phyloP scores from a whole-genome alignment of 2,888 invertebrate genomes.

The Andrena fulva region DNA sequence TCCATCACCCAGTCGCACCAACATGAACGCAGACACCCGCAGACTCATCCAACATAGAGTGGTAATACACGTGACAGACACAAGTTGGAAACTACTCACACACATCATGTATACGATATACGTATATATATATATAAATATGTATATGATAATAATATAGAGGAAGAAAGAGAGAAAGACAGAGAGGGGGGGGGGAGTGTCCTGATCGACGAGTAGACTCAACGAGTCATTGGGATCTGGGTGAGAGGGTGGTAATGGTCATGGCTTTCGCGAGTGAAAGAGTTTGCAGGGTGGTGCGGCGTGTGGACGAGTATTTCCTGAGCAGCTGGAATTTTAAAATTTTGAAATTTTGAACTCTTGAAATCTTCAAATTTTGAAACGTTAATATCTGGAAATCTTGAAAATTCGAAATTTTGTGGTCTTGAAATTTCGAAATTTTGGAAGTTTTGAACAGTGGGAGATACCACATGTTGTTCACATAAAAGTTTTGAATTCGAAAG shows the following conservation, averaged over 20 bases:
- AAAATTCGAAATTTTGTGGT: no score
- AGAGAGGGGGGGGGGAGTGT: constrained; percentile 47
- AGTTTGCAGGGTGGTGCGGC: no score
- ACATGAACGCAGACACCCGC: constrained; percentile 81
- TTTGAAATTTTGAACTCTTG: no score
- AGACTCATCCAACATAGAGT: constrained; percentile 83
- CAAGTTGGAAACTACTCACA: constrained; percentile 84
- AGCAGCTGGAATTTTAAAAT: no score
- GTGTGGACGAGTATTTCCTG: no score
- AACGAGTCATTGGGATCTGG: not conserved
- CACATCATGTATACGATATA: constrained; percentile 65
- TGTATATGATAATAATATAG: constrained; percentile 28
- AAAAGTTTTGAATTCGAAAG: no score
- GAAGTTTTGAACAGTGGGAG: no score
- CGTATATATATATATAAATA: constrained; percentile 47
- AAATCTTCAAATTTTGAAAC: no score
- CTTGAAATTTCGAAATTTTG: no score
- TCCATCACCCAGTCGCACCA: constrained; percentile 77
- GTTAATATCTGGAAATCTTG: no score
- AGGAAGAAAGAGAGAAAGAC: constrained; percentile 41
- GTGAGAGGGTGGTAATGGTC: not conserved
- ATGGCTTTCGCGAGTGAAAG: not conserved
- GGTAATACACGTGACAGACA: constrained; percentile 84
- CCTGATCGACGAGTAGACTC: not conserved
- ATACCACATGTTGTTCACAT: no score